Evolutionary conservation across 2,888 invertebrate species (phyloP).

Genomic region (Zootermopsis nevadensis): DNA sequence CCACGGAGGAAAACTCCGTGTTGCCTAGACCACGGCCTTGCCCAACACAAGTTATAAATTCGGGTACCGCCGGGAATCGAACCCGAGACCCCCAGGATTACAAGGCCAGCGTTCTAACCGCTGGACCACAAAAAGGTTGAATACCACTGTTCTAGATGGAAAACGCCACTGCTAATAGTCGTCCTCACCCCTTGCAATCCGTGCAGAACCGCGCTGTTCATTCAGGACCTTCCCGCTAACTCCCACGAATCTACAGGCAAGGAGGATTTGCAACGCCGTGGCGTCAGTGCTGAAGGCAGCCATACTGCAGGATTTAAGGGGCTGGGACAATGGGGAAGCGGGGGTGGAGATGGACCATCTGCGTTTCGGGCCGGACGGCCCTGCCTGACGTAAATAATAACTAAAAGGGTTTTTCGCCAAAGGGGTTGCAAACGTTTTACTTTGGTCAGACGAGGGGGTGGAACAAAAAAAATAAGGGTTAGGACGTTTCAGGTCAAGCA

Average conservation of each 20-base stretch:
- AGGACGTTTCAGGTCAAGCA: conserved; percentile 20
- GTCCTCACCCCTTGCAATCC: not conserved
- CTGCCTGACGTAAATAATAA: conserved; percentile 28
- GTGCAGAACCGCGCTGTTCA: not conserved
- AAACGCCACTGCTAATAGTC: conserved; percentile 1
- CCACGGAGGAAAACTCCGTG: too few relatives aligned
- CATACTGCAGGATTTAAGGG: not conserved
- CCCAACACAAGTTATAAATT: too few relatives aligned
- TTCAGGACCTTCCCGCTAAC: not conserved
- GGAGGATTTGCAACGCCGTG: conserved; percentile 7
- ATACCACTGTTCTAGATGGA: too few relatives aligned
- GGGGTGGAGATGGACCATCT: conserved; percentile 17
- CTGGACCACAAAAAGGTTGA: too few relatives aligned
- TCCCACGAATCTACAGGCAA: not conserved
- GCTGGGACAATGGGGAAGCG: not conserved
- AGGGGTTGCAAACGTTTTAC: conserved; percentile 3
- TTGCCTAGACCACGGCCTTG: too few relatives aligned
- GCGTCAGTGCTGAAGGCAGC: not conserved
- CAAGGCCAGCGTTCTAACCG: too few relatives aligned
- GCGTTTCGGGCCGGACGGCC: not conserved
- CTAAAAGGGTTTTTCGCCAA: not conserved
- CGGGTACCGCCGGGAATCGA: too few relatives aligned
- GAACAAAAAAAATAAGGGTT: conserved; percentile 15
- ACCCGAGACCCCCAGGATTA: too few relatives aligned
- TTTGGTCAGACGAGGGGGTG: not conserved